Conservation (phyloP, 1,140 invertebrate species). For the fruit fly (Drosophila melanogaster) region DNA sequence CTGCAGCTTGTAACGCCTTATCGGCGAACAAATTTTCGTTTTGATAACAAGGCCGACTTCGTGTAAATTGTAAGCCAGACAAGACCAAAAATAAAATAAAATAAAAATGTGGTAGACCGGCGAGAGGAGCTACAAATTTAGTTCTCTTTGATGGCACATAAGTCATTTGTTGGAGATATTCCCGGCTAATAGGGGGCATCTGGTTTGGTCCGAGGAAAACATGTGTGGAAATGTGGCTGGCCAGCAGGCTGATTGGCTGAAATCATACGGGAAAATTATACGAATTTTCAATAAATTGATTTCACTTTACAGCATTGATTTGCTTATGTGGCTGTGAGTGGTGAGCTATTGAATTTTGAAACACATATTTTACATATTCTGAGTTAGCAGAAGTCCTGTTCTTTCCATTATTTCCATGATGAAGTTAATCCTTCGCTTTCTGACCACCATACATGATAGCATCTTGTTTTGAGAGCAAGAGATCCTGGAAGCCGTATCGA, state of each 20-base stretch:
- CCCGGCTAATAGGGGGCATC: constrained; percentile 32
- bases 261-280: background rate
- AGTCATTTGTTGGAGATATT: constrained; percentile 33
- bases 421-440: constrained; percentile 15
- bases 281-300: constrained; percentile 12
- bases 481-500: constrained; percentile 23
- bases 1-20: constrained; percentile 56
- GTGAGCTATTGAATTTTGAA: background rate
- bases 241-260: constrained; percentile 18
- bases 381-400: too few species aligned
- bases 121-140: constrained; percentile 21
- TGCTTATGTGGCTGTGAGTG: background rate
- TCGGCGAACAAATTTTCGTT: constrained; percentile 79
- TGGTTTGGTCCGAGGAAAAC: constrained; percentile 30
- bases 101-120: background rate
- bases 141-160: constrained; percentile 22
- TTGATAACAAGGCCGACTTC: constrained; percentile 62
- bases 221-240: constrained; percentile 24
- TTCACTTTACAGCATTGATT: constrained; percentile 3
- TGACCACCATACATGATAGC: background rate
- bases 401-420: constrained; percentile 3
- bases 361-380: background rate
- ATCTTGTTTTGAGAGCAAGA: constrained; percentile 2
- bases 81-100: constrained; percentile 28
- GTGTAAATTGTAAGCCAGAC: constrained; percentile 62